Base-by-base conservation (phyloP, 30 jellyfish, hydroid and myxozoan species). In the Chironex yamaguchii region DNA sequence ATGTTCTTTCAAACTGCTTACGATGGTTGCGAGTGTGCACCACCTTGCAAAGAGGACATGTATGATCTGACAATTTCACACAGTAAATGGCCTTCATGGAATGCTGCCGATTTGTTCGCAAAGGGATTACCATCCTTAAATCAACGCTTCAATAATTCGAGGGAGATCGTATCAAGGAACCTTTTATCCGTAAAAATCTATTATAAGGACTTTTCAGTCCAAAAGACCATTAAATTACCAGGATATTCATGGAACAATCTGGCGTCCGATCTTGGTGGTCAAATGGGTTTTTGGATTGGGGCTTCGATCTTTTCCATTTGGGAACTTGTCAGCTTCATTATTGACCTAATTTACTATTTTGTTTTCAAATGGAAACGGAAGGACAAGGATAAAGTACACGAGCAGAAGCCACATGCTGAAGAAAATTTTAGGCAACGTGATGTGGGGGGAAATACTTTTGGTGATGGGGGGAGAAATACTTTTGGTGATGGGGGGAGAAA, bases 251-350 rank as follows among this genome's bases (percentile, higher is more conserved):
- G 29, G 65, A 77, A 76, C 29, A 54, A 76, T 24, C 53, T 76
- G 67, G 53, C 68, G 27, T 76, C 76, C 4, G 89, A 76, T 31
- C 77, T 76, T 36, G 89, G 89, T 62, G 89, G 89, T 26, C 79
- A 48, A 6, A 34, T 76, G 63, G 89, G 89, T 2, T 35, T 76
- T 4, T 49, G 53, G 34, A 51, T 76, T 29, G 89, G 89, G 65
- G 89, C 89, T 26, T 76, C 89, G 0, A 72, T 76, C 17, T 76
- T 76, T 21, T 76, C 89, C 12, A 65, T 25, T 21, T 48, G 51
- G 28, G 89, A 76, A 9, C 31, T 76, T 31, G 36, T 29, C 4
- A 3, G 53, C 17, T 76, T 76, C 25, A n/a, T 76, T 0, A 11
- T 76, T 22, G 2, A 9, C 9, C 17, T 42, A 42, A 17, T 17